Base-by-base conservation (phyloP, 1,140 invertebrate species). In the Aphidius gifuensis region DNA sequence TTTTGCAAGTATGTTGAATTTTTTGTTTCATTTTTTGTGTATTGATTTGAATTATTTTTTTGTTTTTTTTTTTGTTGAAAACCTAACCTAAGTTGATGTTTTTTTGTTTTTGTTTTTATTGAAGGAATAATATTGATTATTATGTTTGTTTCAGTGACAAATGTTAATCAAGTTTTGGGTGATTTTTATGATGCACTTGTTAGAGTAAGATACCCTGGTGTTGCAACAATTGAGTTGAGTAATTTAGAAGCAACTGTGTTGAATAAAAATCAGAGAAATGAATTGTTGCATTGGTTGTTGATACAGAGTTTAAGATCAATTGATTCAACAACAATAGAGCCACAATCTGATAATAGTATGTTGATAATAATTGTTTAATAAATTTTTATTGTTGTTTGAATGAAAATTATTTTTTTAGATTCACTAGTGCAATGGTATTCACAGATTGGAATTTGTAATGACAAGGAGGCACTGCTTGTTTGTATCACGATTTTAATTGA, bases 181-280 rank as follows among this genome's bases (percentile, higher is more conserved):
- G 60, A 65, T 40, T 58, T 71, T 8, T 70, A 71, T 56, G 61
- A 70, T 9, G 61, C 54, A 32, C 66, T 71, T 6, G 57, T 66
- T 8, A 61, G 48, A 48, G 3, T 71, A 4, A 44, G 50, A 53
- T 71, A 70, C 67, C 67, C 70, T 21, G 68, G 66, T 49, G 48
- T 71, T 48, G 67, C 66, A 6, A 64, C 68, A 48, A 53, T 56
- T 47, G 43, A 47, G 39, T 53, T 59, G 46, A 44, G 58, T 9
- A 61, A 70, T 46, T 64, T 68, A 7, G 57, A 68, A 59, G 43
- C 55, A 16, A 62, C 47, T 32, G 58, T 68, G 51, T 57, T 71
- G 0, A 40, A 5, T 7, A 39, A 61, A 56, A 53, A 60, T 40
- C 66, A 68, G 53, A 58, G 68, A 40, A 43, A 63, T 9, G 48